Evolutionary conservation across 2,113 vertebrate genomes (phyloP).

Genomic region (Dicrurus megarhynchus): DNA sequence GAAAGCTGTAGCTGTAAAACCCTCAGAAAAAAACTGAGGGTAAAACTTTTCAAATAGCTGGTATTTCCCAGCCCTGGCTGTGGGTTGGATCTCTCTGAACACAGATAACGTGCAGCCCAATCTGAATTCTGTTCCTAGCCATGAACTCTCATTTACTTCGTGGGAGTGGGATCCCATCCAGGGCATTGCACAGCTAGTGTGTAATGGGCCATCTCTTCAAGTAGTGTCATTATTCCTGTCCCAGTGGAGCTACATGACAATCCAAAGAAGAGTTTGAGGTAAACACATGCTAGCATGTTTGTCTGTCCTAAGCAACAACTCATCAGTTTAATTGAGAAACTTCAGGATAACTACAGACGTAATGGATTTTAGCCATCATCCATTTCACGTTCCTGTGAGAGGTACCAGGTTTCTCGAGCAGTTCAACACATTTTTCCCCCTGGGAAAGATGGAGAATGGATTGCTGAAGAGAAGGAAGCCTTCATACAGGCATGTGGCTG

Average conservation of each 20-base stretch:
- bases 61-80: not conserved
- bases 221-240: not conserved
- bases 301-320: not conserved
- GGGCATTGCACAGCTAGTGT: not conserved
- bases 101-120: not conserved
- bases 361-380: not conserved
- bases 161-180: not conserved
- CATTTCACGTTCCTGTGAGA: not conserved
- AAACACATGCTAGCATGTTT: not conserved
- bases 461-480: not conserved
- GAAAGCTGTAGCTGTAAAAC: not conserved
- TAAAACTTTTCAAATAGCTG: not conserved
- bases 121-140: not conserved
- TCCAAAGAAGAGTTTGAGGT: not conserved
- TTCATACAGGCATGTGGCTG: fast-evolving
- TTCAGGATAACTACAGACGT: not conserved
- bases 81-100: not conserved
- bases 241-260: not conserved
- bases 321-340: not conserved
- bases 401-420: not conserved
- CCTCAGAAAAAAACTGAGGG: not conserved
- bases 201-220: not conserved
- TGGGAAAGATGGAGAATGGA: not conserved
- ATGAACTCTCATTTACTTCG: not conserved
- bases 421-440: not conserved